phyloP scores from a whole-genome alignment of 2,888 invertebrate species.

The Podabrus alpinus region DNA sequence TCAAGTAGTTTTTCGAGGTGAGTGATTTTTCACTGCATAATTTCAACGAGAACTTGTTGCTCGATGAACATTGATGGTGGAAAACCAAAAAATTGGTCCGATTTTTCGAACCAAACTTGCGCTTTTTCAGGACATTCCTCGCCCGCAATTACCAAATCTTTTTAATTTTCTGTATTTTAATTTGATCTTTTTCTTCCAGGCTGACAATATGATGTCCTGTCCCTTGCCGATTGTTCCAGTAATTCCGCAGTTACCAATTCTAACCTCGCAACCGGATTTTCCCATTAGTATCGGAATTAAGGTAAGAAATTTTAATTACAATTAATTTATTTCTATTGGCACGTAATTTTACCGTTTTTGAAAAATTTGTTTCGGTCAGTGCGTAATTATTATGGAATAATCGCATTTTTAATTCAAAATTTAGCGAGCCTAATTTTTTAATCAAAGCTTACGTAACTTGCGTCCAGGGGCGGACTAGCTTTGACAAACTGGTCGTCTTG shows the following conservation, averaged over 20 bases:
- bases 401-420: background rate
- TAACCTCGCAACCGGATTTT: constrained; percentile 62
- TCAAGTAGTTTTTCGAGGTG: background rate
- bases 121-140: too few relatives aligned
- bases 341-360: background rate
- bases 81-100: background rate
- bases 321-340: background rate
- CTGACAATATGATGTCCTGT: constrained; percentile 69
- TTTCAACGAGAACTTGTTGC: background rate
- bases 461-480: too few relatives aligned
- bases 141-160: too few relatives aligned
- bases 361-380: background rate
- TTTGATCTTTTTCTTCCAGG: constrained; percentile 45
- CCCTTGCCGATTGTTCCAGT: constrained; percentile 66
- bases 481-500: too few relatives aligned
- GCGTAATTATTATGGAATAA: background rate
- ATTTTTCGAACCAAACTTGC: background rate
- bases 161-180: too few relatives aligned
- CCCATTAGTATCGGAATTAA: constrained; percentile 68
- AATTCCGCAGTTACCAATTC: constrained; percentile 63
- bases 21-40: background rate
- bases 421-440: background rate
- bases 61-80: background rate
- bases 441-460: too few relatives aligned
- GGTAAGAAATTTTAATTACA: constrained; percentile 53